phyloP scores from a whole-genome alignment of 2,113 vertebrate species.

The Mustela lutreola region DNA sequence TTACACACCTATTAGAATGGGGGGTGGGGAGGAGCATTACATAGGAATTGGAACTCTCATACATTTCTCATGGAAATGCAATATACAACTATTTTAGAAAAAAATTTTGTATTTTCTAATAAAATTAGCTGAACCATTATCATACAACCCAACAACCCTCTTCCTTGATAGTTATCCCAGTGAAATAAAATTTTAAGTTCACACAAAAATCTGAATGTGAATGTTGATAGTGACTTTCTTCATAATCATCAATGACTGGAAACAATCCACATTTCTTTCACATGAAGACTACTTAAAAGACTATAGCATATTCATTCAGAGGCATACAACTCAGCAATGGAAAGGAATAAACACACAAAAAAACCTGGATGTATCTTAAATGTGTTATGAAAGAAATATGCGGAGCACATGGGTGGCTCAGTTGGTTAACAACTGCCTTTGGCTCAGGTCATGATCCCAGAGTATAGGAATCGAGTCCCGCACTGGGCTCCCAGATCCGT shows the following conservation, averaged over 20 bases:
- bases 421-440: no score
- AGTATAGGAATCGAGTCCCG: no score
- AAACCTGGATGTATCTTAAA: neutral
- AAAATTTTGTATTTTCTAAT: neutral
- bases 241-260: neutral
- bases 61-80: neutral
- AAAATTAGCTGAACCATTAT: neutral
- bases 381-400: neutral
- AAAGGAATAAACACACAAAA: neutral
- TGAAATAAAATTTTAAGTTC: neutral
- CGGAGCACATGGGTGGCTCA: no score
- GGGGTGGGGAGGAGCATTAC: neutral
- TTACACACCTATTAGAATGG: neutral
- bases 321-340: neutral
- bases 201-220: neutral
- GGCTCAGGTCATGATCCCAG: no score
- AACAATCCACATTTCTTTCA: neutral
- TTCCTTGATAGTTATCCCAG: neutral
- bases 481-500: no score
- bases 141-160: neutral
- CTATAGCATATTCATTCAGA: neutral
- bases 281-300: neutral
- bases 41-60: neutral
- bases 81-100: neutral
- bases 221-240: neutral